These are phyloP conservation scores for Sebastes hopkinsi DNA, from an alignment of 2,797 vertebrate genomes.

Conservation along the genomic window DNA sequence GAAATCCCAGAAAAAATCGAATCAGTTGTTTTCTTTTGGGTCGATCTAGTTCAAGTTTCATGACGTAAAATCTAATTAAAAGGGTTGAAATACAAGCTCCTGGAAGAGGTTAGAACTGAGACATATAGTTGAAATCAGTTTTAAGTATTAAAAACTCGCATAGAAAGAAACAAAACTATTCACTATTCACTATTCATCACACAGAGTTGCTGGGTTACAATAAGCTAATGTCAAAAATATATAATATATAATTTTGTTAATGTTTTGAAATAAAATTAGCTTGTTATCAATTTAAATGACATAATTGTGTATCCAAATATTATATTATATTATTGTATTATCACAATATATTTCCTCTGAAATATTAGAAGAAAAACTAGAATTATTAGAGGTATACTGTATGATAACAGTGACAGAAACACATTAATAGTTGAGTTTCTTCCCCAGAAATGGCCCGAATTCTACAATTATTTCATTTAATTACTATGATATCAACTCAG, in stretches of 20 bases:
- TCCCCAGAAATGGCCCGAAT: background rate
- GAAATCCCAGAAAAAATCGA: background rate
- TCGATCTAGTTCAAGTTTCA: background rate
- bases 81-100: background rate
- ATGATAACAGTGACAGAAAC: background rate
- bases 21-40: background rate
- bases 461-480: background rate
- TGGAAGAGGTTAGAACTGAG: background rate
- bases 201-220: background rate
- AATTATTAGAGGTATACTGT: too few species aligned
- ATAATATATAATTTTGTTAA: background rate
- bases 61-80: background rate
- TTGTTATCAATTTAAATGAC: background rate
- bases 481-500: background rate
- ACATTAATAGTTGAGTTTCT: background rate
- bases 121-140: background rate
- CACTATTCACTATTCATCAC: background rate
- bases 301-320: background rate
- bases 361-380: background rate
- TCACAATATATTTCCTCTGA: background rate
- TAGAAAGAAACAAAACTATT: background rate
- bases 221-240: background rate
- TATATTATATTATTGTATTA: background rate
- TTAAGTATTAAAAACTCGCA: background rate
- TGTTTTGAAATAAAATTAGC: background rate